Base-by-base conservation (phyloP, 2,888 invertebrate species). In the Drosophila peninsularis region DNA sequence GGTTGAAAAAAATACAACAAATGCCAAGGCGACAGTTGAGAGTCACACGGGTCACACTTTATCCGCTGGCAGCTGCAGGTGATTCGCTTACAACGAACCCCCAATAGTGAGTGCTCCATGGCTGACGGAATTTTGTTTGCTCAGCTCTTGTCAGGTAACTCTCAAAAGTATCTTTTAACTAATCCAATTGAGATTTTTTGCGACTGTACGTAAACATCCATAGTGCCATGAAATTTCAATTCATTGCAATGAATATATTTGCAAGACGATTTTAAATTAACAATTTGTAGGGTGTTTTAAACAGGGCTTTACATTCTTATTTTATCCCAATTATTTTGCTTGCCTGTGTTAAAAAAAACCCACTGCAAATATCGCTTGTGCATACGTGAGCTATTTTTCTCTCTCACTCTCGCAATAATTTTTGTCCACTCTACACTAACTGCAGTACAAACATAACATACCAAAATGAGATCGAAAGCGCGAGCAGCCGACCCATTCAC, bases 51-150 rank as follows among this genome's bases (percentile, higher is more conserved):
- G 58, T 67, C 62, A 50, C 72, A 79, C 58, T 64, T 56, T 56
- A 58, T 55, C 19, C 57, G n/a, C 54, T 68, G 37, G 27, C 49
- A 49, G 56, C 39, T 53, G 66, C 82, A 88, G 86, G 82, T 85
- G 63, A 77, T 65, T 83, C 47, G 19, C 6, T 37, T 17, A 2
- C 7, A 41, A 13, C 37, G 52, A 27, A n/a, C 34, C 6, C 44
- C 58, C 32, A 44, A 39, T 42, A 47, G 36, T 53, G 32, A 34
- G 34, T 36, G 41, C 53, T 62, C 52, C 47, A 42, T 56, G 53
- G 55, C 63, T 64, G 63, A 61, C 62, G 49, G 62, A 39, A 44
- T 76, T 47, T 53, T 42, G 55, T 70, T 77, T 56, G 45, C 60
- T 39, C 32, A 53, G 60, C 61, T 77, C 61, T 55, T 62, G 69